Percentiles rank a stretch among this genome's conserved stretches.
phyloP scores from a whole-genome alignment of 37 sponge, comb jelly and placozoan species.

The Cliona cf. orientalis region DNA sequence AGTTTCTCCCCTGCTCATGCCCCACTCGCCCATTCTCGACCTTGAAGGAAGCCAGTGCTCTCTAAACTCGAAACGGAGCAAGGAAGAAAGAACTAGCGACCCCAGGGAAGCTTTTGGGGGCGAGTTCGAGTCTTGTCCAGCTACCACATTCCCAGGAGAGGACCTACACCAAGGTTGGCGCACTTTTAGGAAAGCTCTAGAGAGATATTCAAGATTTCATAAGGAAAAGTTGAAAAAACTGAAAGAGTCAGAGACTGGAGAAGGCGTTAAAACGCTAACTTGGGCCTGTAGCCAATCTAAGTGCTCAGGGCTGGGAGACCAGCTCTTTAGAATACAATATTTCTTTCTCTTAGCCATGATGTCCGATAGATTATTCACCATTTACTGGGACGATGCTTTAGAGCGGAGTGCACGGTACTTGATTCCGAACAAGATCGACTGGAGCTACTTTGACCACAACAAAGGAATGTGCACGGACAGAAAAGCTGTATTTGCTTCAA shows the following conservation, averaged over 20 bases:
- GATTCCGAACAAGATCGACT: slow-evolving; percentile 37
- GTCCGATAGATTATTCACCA: slow-evolving; percentile 41
- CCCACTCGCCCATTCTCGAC: too few relatives aligned
- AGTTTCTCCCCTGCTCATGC: too few relatives aligned
- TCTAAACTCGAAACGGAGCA: too few relatives aligned
- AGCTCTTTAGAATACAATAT: slow-evolving; percentile 16
- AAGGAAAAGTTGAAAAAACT: slow-evolving; percentile 1
- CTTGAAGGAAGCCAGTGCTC: too few relatives aligned
- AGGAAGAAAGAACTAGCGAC: too few relatives aligned
- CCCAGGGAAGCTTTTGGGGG: too few relatives aligned
- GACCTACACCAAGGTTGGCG: slow-evolving; percentile 21
- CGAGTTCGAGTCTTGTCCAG: too few relatives aligned
- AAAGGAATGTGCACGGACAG: slow-evolving; percentile 10
- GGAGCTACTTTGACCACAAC: slow-evolving; percentile 1
- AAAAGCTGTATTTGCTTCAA: neutral
- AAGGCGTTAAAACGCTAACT: slow-evolving; percentile 33
- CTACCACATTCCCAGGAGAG: too few relatives aligned
- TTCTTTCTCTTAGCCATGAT: slow-evolving; percentile 40
- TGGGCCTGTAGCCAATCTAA: slow-evolving; percentile 25
- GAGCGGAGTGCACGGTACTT: neutral
- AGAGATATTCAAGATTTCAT: slow-evolving; percentile 23
- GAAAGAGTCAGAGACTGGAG: neutral
- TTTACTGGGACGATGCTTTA: slow-evolving; percentile 40
- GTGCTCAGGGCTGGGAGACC: slow-evolving; percentile 59
- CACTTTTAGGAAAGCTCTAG: slow-evolving; percentile 4